Evolutionary conservation across 2,888 invertebrate species (phyloP).

Genomic region (Helobdella robusta): DNA sequence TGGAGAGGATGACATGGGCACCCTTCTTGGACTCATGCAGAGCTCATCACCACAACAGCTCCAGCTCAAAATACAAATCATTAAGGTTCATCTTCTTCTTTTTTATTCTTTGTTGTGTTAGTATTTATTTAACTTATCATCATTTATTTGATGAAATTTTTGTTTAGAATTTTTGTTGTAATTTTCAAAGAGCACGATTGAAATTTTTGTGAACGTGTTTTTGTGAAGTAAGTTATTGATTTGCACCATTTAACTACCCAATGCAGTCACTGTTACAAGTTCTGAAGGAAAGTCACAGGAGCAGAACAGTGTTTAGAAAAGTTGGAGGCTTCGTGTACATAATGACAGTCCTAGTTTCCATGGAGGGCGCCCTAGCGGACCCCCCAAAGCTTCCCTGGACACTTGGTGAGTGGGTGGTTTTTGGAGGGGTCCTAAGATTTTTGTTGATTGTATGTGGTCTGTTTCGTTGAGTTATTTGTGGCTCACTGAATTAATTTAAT

Average conservation of each 20-base stretch:
- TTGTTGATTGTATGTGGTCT: not conserved
- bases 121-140: no score
- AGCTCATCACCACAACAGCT: slow-evolving; percentile 72
- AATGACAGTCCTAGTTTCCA: slow-evolving; percentile 81
- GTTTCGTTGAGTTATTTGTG: not conserved
- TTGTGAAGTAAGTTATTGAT: no score
- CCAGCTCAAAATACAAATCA: slow-evolving; percentile 75
- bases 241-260: no score
- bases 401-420: slow-evolving; percentile 39
- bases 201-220: no score
- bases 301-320: slow-evolving; percentile 89
- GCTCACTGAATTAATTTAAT: no score
- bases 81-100: slow-evolving; percentile 49
- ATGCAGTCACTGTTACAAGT: slow-evolving; percentile 67
- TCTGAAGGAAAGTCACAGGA: slow-evolving; percentile 86
- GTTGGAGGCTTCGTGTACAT: slow-evolving; percentile 96
- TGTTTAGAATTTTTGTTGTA: no score
- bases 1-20: slow-evolving; percentile 92
- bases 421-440: not conserved
- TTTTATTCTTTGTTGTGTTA: no score
- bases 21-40: slow-evolving; percentile 80
- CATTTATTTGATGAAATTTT: no score
- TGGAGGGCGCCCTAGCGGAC: slow-evolving; percentile 61
- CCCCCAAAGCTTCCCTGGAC: slow-evolving; percentile 54
- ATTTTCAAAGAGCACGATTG: no score